These are phyloP conservation scores for Agraylea sexmaculata DNA, from an alignment of 1,140 invertebrate species.

Conservation along the genomic window DNA sequence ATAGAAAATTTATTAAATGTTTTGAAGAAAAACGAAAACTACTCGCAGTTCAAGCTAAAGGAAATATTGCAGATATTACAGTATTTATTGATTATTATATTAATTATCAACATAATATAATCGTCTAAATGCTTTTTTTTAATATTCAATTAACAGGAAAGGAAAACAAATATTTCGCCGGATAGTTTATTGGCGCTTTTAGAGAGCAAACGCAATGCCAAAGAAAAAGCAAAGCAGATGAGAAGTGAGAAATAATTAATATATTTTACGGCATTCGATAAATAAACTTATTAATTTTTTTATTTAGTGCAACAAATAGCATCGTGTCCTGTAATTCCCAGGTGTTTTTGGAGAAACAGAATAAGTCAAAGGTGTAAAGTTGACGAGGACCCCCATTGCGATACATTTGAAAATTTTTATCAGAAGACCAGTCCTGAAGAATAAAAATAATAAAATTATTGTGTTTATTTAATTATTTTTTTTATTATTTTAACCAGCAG, in stretches of 20 bases:
- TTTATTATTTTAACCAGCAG: too few relatives aligned
- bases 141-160: too few relatives aligned
- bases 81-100: too few relatives aligned
- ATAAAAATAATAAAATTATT: not conserved
- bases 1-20: conserved; percentile 38
- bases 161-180: too few relatives aligned
- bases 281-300: not conserved
- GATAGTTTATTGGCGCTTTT: conserved; percentile 13
- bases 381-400: not conserved
- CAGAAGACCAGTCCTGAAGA: not conserved
- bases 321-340: conserved; percentile 4
- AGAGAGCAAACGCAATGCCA: conserved; percentile 13
- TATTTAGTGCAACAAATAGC: conserved; percentile 7
- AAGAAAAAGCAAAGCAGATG: conserved; percentile 10
- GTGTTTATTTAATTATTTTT: too few relatives aligned
- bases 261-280: not conserved
- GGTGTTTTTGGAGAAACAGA: conserved; percentile 20
- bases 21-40: conserved; percentile 37
- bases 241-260: conserved; percentile 11
- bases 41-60: too few relatives aligned
- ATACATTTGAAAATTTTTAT: conserved; percentile 8
- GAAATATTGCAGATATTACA: too few relatives aligned
- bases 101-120: too few relatives aligned
- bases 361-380: not conserved
- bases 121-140: too few relatives aligned